Percentiles rank a stretch among this genome's conserved stretches.
These are phyloP conservation scores for Harmothoe impar DNA, from an alignment of 2,888 invertebrate genomes.

Conservation along the genomic window DNA sequence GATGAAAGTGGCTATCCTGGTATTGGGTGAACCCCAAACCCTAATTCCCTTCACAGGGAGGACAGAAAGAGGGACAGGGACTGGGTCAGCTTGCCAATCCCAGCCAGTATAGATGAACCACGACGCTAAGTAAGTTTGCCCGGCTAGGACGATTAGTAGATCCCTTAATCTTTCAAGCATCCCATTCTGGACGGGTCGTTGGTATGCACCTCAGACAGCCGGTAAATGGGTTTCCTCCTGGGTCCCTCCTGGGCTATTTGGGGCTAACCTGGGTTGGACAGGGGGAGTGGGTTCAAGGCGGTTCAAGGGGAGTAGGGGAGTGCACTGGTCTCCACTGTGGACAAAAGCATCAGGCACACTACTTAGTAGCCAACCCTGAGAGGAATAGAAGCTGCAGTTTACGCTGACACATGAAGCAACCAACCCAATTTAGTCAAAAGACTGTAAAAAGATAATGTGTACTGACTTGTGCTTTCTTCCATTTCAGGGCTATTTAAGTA, in stretches of 20 bases:
- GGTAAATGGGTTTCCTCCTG: conserved; percentile 39
- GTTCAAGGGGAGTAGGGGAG: conserved; percentile 18
- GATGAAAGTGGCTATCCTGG: too few species aligned
- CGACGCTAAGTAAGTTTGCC: conserved; percentile 41
- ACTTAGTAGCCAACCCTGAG: too few species aligned
- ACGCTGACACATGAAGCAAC: too few species aligned
- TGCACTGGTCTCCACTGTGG: neutral
- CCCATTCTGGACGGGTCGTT: conserved; percentile 21
- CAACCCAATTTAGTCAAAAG: too few species aligned
- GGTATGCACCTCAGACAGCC: neutral
- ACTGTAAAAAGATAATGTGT: too few species aligned
- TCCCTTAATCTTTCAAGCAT: conserved; percentile 42
- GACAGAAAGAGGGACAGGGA: neutral
- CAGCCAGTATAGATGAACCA: conserved; percentile 12
- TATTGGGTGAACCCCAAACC: too few species aligned
- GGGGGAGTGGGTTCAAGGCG: conserved; percentile 11
- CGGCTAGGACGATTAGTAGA: conserved; percentile 27
- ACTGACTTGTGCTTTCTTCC: too few species aligned
- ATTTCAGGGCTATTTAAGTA: too few species aligned
- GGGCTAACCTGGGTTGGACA: conserved; percentile 22
- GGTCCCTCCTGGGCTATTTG: conserved; percentile 26
- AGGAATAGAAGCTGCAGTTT: too few species aligned
- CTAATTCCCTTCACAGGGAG: too few species aligned
- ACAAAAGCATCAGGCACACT: too few species aligned
- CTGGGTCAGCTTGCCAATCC: neutral